Evolutionary conservation across 2,113 vertebrate genomes (phyloP).

Genomic region (Ailuropoda melanoleuca): DNA sequence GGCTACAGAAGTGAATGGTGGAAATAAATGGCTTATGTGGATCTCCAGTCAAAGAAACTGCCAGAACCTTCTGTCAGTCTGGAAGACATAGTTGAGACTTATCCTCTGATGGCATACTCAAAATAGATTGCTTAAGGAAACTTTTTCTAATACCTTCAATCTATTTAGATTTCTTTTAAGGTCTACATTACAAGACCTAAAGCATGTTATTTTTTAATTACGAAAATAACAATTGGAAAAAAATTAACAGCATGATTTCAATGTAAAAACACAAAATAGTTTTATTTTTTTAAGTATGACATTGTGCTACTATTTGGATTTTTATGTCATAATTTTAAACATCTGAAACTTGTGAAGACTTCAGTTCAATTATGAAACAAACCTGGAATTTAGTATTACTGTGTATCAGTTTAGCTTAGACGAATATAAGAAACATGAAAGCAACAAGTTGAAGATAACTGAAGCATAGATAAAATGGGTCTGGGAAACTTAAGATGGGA

Average conservation of each 20-base stretch:
- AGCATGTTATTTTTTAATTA: neutral
- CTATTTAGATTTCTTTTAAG: neutral
- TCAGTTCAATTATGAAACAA: neutral
- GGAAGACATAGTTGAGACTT: neutral
- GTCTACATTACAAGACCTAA: neutral
- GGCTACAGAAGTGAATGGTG: neutral
- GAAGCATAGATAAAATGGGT: neutral
- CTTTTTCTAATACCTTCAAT: neutral
- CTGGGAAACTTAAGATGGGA: neutral
- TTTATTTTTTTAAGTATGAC: neutral
- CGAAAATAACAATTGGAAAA: neutral
- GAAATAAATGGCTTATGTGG: neutral
- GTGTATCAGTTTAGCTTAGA: neutral
- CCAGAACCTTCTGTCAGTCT: neutral
- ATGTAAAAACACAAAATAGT: neutral
- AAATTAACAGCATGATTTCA: neutral
- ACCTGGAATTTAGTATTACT: neutral
- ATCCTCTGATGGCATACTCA: neutral
- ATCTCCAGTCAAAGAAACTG: neutral
- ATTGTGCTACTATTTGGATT: neutral
- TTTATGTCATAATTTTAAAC: neutral
- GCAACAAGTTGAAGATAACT: neutral
- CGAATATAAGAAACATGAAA: neutral
- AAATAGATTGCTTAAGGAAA: neutral
- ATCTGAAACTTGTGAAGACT: neutral